These are phyloP conservation scores for Centropus unirufus DNA, from an alignment of 2,113 vertebrate species.

Conservation along the genomic window DNA sequence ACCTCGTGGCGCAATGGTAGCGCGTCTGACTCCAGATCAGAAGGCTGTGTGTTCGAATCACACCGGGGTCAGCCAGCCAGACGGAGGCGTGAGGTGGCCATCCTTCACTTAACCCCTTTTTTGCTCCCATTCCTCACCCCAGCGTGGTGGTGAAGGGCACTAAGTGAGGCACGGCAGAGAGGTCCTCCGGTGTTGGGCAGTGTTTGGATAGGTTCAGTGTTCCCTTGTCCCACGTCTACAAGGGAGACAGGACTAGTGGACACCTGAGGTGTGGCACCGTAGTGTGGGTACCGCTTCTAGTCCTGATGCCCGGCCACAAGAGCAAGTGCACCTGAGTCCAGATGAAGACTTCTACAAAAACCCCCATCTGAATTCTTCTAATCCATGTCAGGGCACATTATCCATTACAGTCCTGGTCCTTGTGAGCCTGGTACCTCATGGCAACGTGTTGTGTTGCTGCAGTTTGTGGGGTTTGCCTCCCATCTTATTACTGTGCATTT, in stretches of 20 bases:
- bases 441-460: background rate
- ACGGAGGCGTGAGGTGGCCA: too few species aligned
- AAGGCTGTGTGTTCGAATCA: conserved; percentile 71
- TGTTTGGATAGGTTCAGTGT: background rate
- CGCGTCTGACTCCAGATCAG: conserved; percentile 68
- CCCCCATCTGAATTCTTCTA: background rate
- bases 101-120: too few species aligned
- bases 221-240: fast-evolving
- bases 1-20: conserved; percentile 62
- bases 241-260: background rate
- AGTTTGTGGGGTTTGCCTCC: background rate
- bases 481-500: background rate
- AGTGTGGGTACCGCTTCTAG: fast-evolving
- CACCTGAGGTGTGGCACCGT: background rate
- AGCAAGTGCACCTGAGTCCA: background rate
- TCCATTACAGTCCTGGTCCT: background rate
- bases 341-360: background rate
- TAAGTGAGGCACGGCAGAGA: too few species aligned
- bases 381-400: too few species aligned
- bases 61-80: conserved; percentile 31
- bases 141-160: too few species aligned
- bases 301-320: background rate
- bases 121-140: too few species aligned
- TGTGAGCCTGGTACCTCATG: fast-evolving
- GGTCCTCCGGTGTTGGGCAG: too few species aligned